These are phyloP conservation scores for Anas flavirostris DNA, from an alignment of 2,797 vertebrate species.

Conservation along the genomic window DNA sequence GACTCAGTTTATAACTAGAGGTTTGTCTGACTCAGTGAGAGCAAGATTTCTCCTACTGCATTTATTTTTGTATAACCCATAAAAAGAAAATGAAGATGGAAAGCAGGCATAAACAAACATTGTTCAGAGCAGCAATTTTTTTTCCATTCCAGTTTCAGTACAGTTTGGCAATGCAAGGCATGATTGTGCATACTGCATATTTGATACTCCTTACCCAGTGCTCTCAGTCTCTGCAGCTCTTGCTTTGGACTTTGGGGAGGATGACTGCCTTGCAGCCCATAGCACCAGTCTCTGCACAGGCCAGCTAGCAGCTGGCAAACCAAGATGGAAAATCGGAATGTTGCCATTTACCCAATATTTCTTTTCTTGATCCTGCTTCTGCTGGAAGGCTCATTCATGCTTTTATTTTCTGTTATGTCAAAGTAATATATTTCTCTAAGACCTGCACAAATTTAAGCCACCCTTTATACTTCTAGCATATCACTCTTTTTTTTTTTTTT, in stretches of 20 bases:
- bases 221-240: neutral
- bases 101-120: conserved; percentile 5
- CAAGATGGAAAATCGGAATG: rapidly evolving
- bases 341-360: neutral
- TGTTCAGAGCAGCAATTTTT: neutral
- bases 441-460: neutral
- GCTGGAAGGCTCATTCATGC: neutral
- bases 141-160: neutral
- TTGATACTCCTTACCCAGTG: neutral
- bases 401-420: neutral
- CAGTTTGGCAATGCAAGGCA: neutral
- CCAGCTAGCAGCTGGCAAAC: neutral
- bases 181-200: neutral
- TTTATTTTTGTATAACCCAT: neutral
- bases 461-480: neutral
- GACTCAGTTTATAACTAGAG: neutral
- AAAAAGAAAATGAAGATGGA: neutral
- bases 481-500: neutral
- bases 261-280: neutral
- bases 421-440: neutral
- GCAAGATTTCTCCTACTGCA: neutral
- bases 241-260: neutral
- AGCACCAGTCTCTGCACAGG: neutral
- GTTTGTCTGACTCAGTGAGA: neutral
- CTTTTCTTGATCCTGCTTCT: neutral